Evolutionary conservation across 2,113 vertebrate genomes (phyloP), one percentile per base, ranked within the genome.

Genomic region (Colossoma macropomum): DNA sequence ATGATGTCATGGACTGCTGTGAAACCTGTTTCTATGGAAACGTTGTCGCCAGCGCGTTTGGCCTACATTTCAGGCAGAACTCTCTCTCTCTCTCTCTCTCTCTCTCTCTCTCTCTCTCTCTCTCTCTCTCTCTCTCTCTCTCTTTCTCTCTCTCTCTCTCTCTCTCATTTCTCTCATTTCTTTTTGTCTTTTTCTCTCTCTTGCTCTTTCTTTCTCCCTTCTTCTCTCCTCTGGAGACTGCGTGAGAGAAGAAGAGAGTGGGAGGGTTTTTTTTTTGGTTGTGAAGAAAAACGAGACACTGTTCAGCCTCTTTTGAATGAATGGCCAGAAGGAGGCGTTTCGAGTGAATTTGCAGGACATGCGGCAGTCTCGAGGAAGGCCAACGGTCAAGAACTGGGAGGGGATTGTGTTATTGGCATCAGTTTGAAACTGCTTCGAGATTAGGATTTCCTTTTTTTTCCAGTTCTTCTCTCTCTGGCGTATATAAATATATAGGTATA

Each of bases 41-140:
- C 77, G 74, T 69, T 93, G 81, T 94, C 93, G 94, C 90, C 92
- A 91, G 93, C 93, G 90, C 91, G 96, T 95, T 91, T 94, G 95
- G 96, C 96, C 96, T 96, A 96, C 95, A 93, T 96, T 97, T 95
- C 94, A 95, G 95, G 95, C 94, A 92, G 95, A 95, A 94, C 93
- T 93, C 92, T 92, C 90, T 92, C 60, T 75, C 85, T 79, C 86
- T 80, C 59, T 52, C 73, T 92, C 78, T 78, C 66, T 10, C 70
- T 13, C 59, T 23, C 65, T 16, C 65, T 38, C 85, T 80, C 83
- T 60, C 77, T 70, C 27, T 82, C 84, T 77, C 68, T 62, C 25
- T 32, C 79, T 30, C 50, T 23, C 63, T n/a, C 41, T 30, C 27
- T 28, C n/a, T 30, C 25, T 32, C 28, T 41, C 32, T 21, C 66